These are phyloP conservation scores for Diaperis boleti DNA, from an alignment of 2,888 invertebrate genomes.

Conservation along the genomic window DNA sequence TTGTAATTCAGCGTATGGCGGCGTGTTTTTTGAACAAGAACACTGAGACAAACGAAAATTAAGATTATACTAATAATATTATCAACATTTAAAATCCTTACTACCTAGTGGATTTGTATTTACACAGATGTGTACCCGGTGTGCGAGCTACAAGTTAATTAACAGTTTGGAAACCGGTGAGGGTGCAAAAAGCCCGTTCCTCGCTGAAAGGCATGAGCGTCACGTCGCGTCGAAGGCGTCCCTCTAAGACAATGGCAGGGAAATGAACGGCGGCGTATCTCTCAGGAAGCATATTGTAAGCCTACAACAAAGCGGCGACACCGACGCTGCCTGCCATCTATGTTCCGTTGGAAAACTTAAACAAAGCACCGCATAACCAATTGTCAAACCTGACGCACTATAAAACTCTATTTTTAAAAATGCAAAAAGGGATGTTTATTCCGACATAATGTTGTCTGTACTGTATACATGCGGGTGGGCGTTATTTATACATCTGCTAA, in stretches of 20 bases:
- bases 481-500: slow-evolving; percentile 27
- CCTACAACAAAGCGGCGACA: slow-evolving; percentile 53
- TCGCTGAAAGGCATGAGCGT: slow-evolving; percentile 18
- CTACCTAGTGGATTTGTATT: background rate
- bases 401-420: slow-evolving; percentile 36
- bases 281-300: slow-evolving; percentile 61
- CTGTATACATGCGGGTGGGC: slow-evolving; percentile 2
- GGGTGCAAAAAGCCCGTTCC: slow-evolving; percentile 21
- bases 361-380: slow-evolving; percentile 49
- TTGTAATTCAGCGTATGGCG: no score
- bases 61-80: no score
- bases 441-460: slow-evolving; percentile 20
- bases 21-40: no score
- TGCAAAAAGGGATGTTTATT: slow-evolving; percentile 16
- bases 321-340: slow-evolving; percentile 53
- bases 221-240: slow-evolving; percentile 46
- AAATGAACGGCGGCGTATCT: slow-evolving; percentile 64
- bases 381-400: slow-evolving; percentile 46
- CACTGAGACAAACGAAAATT: no score
- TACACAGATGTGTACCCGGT: background rate
- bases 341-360: slow-evolving; percentile 56
- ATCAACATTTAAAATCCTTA: no score
- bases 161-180: slow-evolving; percentile 31
- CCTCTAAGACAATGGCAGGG: slow-evolving; percentile 61
- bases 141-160: slow-evolving; percentile 22